phyloP scores from a whole-genome alignment of 2,113 vertebrate genomes.

The Clinocottus analis region DNA sequence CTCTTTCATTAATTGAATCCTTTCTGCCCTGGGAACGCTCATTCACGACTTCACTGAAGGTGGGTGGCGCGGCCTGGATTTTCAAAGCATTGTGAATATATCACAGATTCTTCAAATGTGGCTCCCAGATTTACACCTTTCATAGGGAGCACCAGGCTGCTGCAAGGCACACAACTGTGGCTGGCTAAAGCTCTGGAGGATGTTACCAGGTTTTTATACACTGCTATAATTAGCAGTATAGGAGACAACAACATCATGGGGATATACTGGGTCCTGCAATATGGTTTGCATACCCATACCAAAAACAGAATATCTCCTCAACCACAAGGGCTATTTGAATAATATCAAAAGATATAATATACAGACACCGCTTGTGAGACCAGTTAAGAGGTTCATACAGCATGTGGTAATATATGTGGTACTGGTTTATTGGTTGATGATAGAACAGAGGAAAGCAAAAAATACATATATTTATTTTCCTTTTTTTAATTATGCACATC shows the following conservation, averaged over 20 bases:
- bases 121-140: slow-evolving; percentile 22
- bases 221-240: not conserved
- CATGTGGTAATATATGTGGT: no score
- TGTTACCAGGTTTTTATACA: not conserved
- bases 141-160: not conserved
- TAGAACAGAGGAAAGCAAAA: no score
- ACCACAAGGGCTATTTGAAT: no score
- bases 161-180: not conserved
- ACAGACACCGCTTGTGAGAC: no score
- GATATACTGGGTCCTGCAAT: not conserved
- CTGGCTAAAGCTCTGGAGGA: slow-evolving; percentile 3
- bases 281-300: no score
- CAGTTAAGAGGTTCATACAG: no score
- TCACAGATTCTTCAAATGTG: slow-evolving; percentile 7
- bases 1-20: slow-evolving; percentile 28
- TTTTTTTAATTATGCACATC: no score
- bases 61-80: slow-evolving; percentile 1
- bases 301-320: no score
- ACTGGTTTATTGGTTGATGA: no score
- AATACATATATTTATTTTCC: no score
- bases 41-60: not conserved
- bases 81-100: slow-evolving; percentile 22
- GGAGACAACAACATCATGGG: slow-evolving; percentile 1
- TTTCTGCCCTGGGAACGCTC: not conserved
- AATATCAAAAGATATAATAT: no score